Conservation (phyloP, 1,140 invertebrate genomes). For the Hyphantria cunea region DNA sequence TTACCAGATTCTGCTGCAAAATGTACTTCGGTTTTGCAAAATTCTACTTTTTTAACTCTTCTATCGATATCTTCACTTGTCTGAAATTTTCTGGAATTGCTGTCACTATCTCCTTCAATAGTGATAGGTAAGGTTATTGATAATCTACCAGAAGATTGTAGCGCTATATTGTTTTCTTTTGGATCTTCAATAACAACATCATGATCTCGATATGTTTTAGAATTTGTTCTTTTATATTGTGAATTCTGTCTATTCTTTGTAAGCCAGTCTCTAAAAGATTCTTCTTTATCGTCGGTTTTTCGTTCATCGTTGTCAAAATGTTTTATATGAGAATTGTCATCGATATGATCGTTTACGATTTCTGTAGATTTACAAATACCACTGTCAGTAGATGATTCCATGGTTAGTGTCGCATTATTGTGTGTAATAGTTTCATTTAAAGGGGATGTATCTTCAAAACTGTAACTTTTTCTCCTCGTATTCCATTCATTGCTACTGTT, state of each 20-base stretch:
- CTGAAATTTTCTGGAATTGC: slow-evolving; percentile 35
- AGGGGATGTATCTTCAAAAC: slow-evolving; percentile 85
- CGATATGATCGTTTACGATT: slow-evolving; percentile 76
- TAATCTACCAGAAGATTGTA: slow-evolving; percentile 69
- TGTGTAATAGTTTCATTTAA: slow-evolving; percentile 66
- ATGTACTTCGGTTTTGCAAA: slow-evolving; percentile 93
- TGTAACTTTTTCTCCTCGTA: slow-evolving; percentile 87
- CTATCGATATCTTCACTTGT: slow-evolving; percentile 64
- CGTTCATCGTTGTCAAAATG: slow-evolving; percentile 33
- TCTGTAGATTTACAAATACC: slow-evolving; percentile 87
- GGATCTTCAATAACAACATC: slow-evolving; percentile 45
- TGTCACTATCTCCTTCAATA: slow-evolving; percentile 51
- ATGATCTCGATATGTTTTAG: slow-evolving; percentile 42
- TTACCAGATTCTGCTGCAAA: slow-evolving; percentile 92
- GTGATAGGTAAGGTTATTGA: slow-evolving; percentile 75
- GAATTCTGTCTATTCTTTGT: slow-evolving; percentile 60
- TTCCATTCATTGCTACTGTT: slow-evolving; percentile 85
- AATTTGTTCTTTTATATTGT: slow-evolving; percentile 41
- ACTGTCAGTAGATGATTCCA: slow-evolving; percentile 87
- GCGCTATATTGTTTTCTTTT: slow-evolving; percentile 53
- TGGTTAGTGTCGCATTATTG: slow-evolving; percentile 77
- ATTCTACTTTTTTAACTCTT: slow-evolving; percentile 89
- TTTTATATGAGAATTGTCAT: slow-evolving; percentile 41
- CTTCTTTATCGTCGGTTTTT: slow-evolving; percentile 44
- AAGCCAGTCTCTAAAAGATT: slow-evolving; percentile 73